A percentile compares a stretch with the other conserved stretches of the same genome.
These are phyloP conservation scores for Ciona savignyi DNA, from an alignment of 23 tunicate species.

Conservation along the genomic window DNA sequence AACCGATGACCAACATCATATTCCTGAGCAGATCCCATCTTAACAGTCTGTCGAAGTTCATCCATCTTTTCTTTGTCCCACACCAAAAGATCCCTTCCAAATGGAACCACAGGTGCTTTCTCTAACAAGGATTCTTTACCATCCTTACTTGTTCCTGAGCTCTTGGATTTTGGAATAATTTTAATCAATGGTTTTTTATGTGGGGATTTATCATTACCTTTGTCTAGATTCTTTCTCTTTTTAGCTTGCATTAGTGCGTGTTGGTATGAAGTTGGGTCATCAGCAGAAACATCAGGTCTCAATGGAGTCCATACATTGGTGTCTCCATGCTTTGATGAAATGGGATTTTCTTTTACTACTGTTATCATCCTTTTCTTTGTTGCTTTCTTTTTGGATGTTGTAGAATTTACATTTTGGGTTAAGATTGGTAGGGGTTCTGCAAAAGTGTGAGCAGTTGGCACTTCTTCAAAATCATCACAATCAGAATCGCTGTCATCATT, in stretches of 20 bases:
- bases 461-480: slow-evolving; percentile 77
- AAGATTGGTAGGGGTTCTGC: background rate
- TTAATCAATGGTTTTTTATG: background rate
- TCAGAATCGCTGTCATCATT: slow-evolving; percentile 29
- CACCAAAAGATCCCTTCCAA: slow-evolving; percentile 60
- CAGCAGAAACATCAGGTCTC: slow-evolving; percentile 15
- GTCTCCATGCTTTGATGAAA: background rate
- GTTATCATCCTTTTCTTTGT: background rate
- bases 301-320: slow-evolving; percentile 72
- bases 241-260: slow-evolving; percentile 61
- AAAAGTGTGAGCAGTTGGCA: slow-evolving; percentile 13
- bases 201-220: background rate
- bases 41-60: slow-evolving; percentile 40
- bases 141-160: background rate
- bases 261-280: slow-evolving; percentile 64
- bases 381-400: background rate
- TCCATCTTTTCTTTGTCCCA: slow-evolving; percentile 51
- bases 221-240: background rate
- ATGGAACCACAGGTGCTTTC: slow-evolving; percentile 67
- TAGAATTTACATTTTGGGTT: slow-evolving; percentile 1
- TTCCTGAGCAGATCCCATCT: slow-evolving; percentile 50
- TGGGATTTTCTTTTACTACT: background rate
- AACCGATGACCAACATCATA: slow-evolving; percentile 75
- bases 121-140: slow-evolving; percentile 9
- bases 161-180: background rate